Base-by-base conservation (phyloP, 2,888 invertebrate species). In the Pantelozetes paolii region DNA sequence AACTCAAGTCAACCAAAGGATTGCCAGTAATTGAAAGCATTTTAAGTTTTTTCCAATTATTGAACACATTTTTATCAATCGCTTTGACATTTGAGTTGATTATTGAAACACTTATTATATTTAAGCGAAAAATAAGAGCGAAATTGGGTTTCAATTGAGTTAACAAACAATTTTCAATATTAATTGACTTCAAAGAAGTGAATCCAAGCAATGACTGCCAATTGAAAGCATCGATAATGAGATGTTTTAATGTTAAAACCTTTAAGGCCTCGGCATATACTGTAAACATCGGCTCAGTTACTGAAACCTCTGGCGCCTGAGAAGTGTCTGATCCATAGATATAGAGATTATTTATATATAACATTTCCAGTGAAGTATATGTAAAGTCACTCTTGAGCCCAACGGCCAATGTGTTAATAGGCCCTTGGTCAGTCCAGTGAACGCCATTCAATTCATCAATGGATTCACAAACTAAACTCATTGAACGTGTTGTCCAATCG, bases 131-230 rank as follows among this genome's bases (percentile, higher is more conserved):
- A 18, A 62, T 26, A 30, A 18, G 18, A 30, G 2, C 59, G 5
- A 62, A 62, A 30, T 30, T 32, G n/a, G 3, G 6, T 62, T 32
- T n/a, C 1, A 62, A 30, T 6, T 30, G 28, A 13, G 2, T 9
- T 26, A 62, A 62, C 9, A 18, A 13, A 13, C 59, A 62, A 15
- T 62, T 30, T 62, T 62, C 59, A 18, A 62, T 62, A n/a, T 62
- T 6, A 30, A 62, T 62, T 1, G 59, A 28, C 30, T 32, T 62
- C 5, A 62, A 32, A 2, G 15, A 13, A 15, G 28, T 15, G 18
- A 6, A 28, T 30, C 13, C 30, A 20, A 26, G 23, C 8, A 62
- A 30, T 62, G 30, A 32, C 2, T 30, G 6, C 28, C 28, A 62
- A 6, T 62, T 32, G 18, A 62, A 32, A 9, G 2, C 9, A 62